These are phyloP conservation scores for Phrynocephalus versicolor DNA, from an alignment of 2,113 vertebrate genomes.

Conservation along the genomic window DNA sequence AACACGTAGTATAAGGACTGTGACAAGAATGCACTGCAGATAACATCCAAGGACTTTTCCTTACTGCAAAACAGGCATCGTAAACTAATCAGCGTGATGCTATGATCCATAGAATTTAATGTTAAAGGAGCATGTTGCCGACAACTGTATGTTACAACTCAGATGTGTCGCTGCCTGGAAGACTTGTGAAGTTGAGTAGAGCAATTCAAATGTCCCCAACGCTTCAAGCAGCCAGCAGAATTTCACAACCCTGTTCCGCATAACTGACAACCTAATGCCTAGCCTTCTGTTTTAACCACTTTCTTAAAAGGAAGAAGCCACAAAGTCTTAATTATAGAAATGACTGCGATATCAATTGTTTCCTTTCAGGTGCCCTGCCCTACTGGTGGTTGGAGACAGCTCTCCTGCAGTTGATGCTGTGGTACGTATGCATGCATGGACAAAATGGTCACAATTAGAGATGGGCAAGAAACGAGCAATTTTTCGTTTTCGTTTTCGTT, in stretches of 20 bases:
- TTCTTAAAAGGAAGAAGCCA: neutral
- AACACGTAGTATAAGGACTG: no score
- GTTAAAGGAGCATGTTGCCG: no score
- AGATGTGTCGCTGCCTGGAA: no score
- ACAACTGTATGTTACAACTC: no score
- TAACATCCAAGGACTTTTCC: neutral
- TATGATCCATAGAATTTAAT: no score
- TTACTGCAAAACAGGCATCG: neutral
- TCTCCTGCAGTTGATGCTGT: slow-evolving; percentile 91
- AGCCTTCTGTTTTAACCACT: neutral
- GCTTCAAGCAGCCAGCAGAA: neutral
- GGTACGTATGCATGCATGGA: slow-evolving; percentile 73
- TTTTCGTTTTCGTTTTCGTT: no score
- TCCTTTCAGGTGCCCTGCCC: slow-evolving; percentile 81
- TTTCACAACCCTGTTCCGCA: neutral
- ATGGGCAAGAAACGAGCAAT: no score
- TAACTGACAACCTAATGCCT: neutral
- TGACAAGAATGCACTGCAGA: no score
- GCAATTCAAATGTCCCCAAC: neutral
- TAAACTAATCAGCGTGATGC: no score
- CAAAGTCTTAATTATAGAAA: neutral
- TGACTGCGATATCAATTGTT: slow-evolving; percentile 6
- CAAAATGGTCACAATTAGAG: no score
- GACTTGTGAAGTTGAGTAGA: neutral
- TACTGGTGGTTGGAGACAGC: slow-evolving; percentile 90